These are phyloP conservation scores for Pseudomyrmex concolor DNA, from an alignment of 1,140 invertebrate genomes.

Conservation along the genomic window DNA sequence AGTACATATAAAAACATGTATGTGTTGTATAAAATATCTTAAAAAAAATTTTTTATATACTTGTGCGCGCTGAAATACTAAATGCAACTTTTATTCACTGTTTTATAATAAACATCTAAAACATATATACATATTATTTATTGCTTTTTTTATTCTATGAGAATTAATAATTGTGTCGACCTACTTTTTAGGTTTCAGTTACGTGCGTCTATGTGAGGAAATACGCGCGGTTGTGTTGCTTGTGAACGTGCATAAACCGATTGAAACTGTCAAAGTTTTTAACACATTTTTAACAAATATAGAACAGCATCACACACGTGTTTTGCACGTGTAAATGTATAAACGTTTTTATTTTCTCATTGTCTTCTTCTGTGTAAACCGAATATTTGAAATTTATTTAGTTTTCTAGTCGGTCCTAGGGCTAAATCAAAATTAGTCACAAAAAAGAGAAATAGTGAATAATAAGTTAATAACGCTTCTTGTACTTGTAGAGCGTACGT, in stretches of 20 bases:
- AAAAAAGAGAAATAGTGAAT: slow-evolving; percentile 73
- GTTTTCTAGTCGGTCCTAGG: slow-evolving; percentile 72
- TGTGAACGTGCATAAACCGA: background rate
- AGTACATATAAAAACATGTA: slow-evolving; percentile 67
- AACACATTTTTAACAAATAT: slow-evolving; percentile 13
- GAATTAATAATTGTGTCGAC: slow-evolving; percentile 18
- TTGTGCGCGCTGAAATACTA: slow-evolving; percentile 61
- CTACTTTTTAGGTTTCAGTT: slow-evolving; percentile 21
- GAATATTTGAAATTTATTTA: slow-evolving; percentile 43
- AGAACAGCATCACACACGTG: slow-evolving; percentile 10
- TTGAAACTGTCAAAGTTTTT: slow-evolving; percentile 13
- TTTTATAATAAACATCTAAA: slow-evolving; percentile 76
- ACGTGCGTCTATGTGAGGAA: slow-evolving; percentile 1
- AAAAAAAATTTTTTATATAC: slow-evolving; percentile 74
- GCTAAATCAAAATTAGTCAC: slow-evolving; percentile 78
- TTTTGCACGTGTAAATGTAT: slow-evolving; percentile 37
- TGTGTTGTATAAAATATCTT: slow-evolving; percentile 69
- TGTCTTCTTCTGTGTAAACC: background rate
- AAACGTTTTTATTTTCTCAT: slow-evolving; percentile 38
- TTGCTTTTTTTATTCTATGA: slow-evolving; percentile 59
- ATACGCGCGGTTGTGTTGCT: background rate
- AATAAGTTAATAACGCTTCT: slow-evolving; percentile 73
- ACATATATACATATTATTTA: slow-evolving; percentile 63
- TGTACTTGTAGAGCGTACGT: slow-evolving; percentile 34
- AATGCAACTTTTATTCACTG: slow-evolving; percentile 74